Base-by-base conservation (phyloP, 1,140 invertebrate species). In the Parapsyche elsis region DNA sequence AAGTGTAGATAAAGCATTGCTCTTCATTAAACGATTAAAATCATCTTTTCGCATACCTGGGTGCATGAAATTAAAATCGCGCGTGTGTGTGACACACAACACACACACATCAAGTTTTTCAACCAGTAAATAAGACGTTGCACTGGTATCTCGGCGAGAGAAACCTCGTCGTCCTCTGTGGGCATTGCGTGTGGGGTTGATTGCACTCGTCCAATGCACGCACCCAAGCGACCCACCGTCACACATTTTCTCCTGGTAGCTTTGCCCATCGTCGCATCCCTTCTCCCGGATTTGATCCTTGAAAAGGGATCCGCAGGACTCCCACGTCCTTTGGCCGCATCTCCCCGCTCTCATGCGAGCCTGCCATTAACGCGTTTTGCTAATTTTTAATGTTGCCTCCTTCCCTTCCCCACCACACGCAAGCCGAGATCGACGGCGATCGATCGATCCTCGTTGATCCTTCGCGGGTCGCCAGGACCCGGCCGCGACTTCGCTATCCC, bases 231-330 rank as follows among this genome's bases (percentile, higher is more conserved):
- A 78, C 79, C 79, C 59, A 21, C 76, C 12, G 30, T 81, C 80
- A 80, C 71, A 49, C 64, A 75, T 83, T 64, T 23, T 61, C 82
- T 81, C 82, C 82, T 83, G 78, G 73, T 81, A 83, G 23, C 77
- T 23, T 77, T 83, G 82, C 82, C 82, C 82, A 83, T 78, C 78
- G 80, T 64, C 73, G 78, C 78, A 83, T 83, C 82, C 82, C 82
- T 83, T 83, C 82, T 81, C 80, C 80, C 59, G 81, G 59, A 75
- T 83, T 67, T 57, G 71, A 23, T 59, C 59, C 71, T 73, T 61
- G 61, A 59, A 80, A 83, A 78, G 81, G 81, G 81, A 83, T 71
- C 64, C 44, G 76, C 80, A 59, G 82, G 82, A 83, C 81, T 77
- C 81, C 26, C 59, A 57, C 49, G 64, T n/a, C 61, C 14, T 12